Conservation (phyloP, 2,113 vertebrate genomes). For the Nipponia nippon region DNA sequence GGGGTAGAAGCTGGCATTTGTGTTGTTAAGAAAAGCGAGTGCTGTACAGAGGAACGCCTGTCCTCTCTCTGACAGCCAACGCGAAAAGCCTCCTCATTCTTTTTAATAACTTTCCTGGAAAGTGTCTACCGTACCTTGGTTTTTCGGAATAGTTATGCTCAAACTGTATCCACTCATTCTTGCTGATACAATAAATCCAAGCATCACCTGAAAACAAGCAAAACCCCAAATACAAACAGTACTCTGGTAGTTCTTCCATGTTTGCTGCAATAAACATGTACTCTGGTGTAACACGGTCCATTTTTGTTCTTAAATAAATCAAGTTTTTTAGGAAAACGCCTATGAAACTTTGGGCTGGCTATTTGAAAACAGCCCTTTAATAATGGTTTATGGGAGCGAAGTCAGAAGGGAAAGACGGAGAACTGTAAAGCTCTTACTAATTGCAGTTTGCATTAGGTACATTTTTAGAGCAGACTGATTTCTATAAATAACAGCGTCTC, state of each 20-base stretch:
- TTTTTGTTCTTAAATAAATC: background rate
- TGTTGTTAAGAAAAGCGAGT: background rate
- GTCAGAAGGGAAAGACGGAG: background rate
- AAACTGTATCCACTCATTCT: conserved; percentile 90
- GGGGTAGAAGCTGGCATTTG: accelerated
- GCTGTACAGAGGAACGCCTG: accelerated
- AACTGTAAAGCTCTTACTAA: background rate
- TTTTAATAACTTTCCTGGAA: background rate
- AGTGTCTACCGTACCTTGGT: conserved; percentile 77
- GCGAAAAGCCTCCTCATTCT: background rate
- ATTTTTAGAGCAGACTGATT: background rate
- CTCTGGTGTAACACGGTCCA: no score
- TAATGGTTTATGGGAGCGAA: background rate
- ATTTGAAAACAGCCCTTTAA: background rate
- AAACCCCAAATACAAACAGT: background rate
- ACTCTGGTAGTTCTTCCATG: background rate
- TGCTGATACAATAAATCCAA: conserved; percentile 92
- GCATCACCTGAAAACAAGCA: conserved; percentile 82
- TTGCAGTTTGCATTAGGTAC: background rate
- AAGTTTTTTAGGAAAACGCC: background rate
- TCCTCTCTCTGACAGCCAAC: background rate
- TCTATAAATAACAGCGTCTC: background rate
- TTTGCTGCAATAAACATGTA: background rate
- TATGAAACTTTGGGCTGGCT: background rate
- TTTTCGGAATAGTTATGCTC: conserved; percentile 85